These are phyloP conservation scores for Peromyscus maniculatus DNA, from an alignment of 2,113 vertebrate genomes.

Conservation along the genomic window DNA sequence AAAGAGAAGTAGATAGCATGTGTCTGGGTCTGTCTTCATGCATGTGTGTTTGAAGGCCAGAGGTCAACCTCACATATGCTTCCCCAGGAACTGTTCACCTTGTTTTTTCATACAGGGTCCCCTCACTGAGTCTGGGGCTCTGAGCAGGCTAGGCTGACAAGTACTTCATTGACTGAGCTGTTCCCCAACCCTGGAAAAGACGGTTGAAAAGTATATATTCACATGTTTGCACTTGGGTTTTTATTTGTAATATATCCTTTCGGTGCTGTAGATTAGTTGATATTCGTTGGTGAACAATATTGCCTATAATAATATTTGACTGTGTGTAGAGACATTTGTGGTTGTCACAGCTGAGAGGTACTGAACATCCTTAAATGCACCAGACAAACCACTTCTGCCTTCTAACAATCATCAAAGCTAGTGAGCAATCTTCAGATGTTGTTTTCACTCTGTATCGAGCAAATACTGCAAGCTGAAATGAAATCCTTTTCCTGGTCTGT, in stretches of 20 bases:
- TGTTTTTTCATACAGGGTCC: not conserved
- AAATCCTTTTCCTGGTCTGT: not conserved
- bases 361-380: not conserved
- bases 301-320: not conserved
- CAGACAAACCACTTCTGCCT: not conserved
- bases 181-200: not conserved
- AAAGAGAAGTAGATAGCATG: not conserved
- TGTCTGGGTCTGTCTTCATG: not conserved
- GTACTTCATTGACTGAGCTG: not conserved
- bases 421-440: not conserved
- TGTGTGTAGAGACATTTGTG: not conserved
- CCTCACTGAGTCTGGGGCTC: not conserved
- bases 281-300: conserved; percentile 27
- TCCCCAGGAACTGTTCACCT: not conserved
- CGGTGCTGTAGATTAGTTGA: not conserved
- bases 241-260: not conserved
- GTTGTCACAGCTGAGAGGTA: not conserved
- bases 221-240: not conserved
- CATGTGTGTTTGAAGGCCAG: not conserved
- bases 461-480: not conserved
- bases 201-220: not conserved
- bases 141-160: not conserved
- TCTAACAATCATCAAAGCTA: not conserved
- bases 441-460: not conserved
- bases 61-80: not conserved